phyloP scores from a whole-genome alignment of 1,140 invertebrate genomes.

The Conopomorpha cramerella region DNA sequence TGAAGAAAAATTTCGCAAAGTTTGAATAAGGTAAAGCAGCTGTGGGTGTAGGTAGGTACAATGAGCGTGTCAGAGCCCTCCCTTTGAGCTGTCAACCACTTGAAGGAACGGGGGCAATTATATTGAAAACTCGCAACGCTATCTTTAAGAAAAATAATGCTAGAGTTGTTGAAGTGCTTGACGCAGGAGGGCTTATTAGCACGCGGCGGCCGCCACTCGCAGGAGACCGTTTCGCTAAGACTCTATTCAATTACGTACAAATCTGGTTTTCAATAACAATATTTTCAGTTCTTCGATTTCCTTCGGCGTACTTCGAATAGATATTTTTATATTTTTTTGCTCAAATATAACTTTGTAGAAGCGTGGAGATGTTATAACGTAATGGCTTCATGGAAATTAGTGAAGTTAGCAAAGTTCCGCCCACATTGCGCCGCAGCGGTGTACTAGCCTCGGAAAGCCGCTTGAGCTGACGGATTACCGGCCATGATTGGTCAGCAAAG shows the following conservation, averaged over 20 bases:
- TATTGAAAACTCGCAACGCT: slow-evolving; percentile 49
- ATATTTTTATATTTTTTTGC: no score
- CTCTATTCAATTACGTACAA: no score
- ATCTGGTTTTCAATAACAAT: no score
- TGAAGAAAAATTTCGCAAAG: slow-evolving; percentile 33
- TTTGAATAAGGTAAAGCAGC: slow-evolving; percentile 46
- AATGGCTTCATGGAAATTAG: slow-evolving; percentile 28
- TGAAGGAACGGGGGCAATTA: slow-evolving; percentile 56
- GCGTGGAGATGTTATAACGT: slow-evolving; percentile 13
- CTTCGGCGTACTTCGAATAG: no score
- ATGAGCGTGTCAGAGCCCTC: slow-evolving; percentile 43
- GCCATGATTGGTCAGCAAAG: slow-evolving; percentile 30
- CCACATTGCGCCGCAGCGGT: no score
- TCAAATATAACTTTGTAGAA: no score
- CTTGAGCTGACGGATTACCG: slow-evolving; percentile 17
- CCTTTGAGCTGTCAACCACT: slow-evolving; percentile 52
- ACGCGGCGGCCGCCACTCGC: no score
- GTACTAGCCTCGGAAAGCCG: no score
- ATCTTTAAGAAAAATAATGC: slow-evolving; percentile 29
- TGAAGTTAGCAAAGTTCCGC: no score
- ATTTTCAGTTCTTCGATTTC: no score
- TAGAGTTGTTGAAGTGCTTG: neutral
- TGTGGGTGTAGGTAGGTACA: slow-evolving; percentile 49
- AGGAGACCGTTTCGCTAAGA: no score
- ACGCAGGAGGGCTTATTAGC: neutral